Evolutionary conservation across 2,113 vertebrate species (phyloP).

Genomic region (Istiophorus platypterus): DNA sequence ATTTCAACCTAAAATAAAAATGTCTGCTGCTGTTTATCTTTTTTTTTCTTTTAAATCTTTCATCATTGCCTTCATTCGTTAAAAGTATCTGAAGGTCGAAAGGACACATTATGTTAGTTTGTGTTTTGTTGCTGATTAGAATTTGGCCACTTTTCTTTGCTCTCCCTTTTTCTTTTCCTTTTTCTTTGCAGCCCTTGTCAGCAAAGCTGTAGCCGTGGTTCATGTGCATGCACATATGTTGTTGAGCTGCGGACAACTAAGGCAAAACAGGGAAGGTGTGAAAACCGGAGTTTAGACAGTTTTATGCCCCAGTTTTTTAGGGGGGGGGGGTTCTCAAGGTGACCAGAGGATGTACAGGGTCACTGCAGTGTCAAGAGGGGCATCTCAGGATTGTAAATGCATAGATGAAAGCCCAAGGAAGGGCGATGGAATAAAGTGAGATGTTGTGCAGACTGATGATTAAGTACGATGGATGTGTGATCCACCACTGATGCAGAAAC

Average conservation of each 20-base stretch:
- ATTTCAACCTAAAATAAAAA: too few relatives aligned
- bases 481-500: conserved; percentile 80
- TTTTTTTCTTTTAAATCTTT: too few relatives aligned
- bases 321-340: conserved; percentile 32
- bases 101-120: background rate
- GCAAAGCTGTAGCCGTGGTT: background rate
- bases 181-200: too few relatives aligned
- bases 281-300: conserved; percentile 25
- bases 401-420: conserved; percentile 47
- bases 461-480: conserved; percentile 78
- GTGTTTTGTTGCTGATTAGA: background rate
- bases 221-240: background rate
- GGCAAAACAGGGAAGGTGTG: conserved; percentile 25
- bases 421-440: conserved; percentile 85
- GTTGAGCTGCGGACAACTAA: conserved; percentile 18
- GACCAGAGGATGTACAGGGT: conserved; percentile 54
- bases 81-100: background rate
- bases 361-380: conserved; percentile 56
- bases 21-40: too few relatives aligned
- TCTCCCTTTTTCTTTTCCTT: too few relatives aligned
- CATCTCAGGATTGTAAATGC: conserved; percentile 23
- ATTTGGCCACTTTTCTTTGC: background rate
- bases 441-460: conserved; percentile 83
- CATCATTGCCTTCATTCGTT: too few relatives aligned
- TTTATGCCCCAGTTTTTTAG: conserved; percentile 31